Percentiles rank a stretch among this genome's conserved stretches.
Evolutionary conservation across 92 coral and sea anemone genomes (phyloP).

Genomic region (Micromussa lordhowensis): DNA sequence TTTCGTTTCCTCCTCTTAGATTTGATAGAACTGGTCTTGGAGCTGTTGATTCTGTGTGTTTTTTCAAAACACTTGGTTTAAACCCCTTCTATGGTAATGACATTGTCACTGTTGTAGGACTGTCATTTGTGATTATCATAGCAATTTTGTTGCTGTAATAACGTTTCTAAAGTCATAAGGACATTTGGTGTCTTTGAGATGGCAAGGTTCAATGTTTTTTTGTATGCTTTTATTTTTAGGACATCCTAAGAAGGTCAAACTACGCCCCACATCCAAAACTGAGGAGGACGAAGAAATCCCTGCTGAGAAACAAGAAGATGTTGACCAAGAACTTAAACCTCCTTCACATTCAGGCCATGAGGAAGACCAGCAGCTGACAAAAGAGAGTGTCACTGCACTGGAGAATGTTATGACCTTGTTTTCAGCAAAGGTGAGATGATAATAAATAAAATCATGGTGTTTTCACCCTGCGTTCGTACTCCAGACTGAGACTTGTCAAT

Average conservation of each 20-base stretch:
- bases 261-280: background rate
- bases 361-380: background rate
- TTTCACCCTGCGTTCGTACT: background rate
- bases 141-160: too few relatives aligned
- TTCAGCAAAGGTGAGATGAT: conserved; percentile 28
- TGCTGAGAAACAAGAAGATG: background rate
- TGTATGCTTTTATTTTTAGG: background rate
- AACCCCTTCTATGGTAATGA: conserved; percentile 35
- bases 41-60: conserved; percentile 66
- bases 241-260: conserved; percentile 8
- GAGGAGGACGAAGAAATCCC: conserved; percentile 7
- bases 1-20: conserved; percentile 26
- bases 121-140: background rate
- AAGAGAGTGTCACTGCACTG: background rate
- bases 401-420: conserved; percentile 25
- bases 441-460: background rate
- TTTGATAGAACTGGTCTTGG: conserved; percentile 83
- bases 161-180: background rate
- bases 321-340: background rate
- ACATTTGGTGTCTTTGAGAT: background rate
- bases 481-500: background rate
- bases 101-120: background rate
- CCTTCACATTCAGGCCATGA: background rate
- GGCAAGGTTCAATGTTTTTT: background rate
- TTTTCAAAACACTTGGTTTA: conserved; percentile 76